Base-by-base conservation (phyloP, 2,113 vertebrate genomes). In the Tauraco erythrolophus region DNA sequence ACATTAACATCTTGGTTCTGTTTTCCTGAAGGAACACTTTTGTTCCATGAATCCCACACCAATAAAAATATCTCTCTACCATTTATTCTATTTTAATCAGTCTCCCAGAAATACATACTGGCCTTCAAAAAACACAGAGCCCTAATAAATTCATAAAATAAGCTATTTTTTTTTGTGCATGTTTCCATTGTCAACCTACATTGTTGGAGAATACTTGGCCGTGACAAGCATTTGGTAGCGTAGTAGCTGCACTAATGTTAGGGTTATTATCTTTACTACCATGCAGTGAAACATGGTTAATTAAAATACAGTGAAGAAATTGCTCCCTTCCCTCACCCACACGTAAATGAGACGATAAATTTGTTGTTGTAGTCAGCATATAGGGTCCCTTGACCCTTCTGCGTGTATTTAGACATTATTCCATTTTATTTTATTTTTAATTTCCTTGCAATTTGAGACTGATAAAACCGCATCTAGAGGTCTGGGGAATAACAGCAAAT, bases 1-100 rank as follows among this genome's bases (percentile, higher is more conserved):
- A 97, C 98, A 97, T 98, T 98, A 98, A 98, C 98, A 98, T 98
- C 98, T 98, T 98, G 98, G 96, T 98, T 97, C 91, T 95, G 95
- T 92, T 96, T 97, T 98, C 98, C 98, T 98, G 97, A 98, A 98
- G 98, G 97, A 97, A 96, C 94, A 97, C 95, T 98, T 98, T 97
- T 98, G 98, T 98, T 98, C 98, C 98, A 98, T 98, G 97, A 98
- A 98, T 98, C 93, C 94, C 97, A 94, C 90, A 96, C 95, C 93
- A 98, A 97, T 97, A 98, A 98, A 98, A 98, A 97, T 94, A 97
- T 96, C 95, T 97, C 93, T 96, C 91, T 84, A 94, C 74, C 51
- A 43, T 90, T 91, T 82, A 91, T 77, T 74, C 11, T 95, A 80
- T 96, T 95, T 94, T 89, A 96, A 96, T 97, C 94, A 76, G 46